Evolutionary conservation across 30 jellyfish, hydroid and myxozoan species (phyloP).

Genomic region (Calvadosia cruxmelitensis): DNA sequence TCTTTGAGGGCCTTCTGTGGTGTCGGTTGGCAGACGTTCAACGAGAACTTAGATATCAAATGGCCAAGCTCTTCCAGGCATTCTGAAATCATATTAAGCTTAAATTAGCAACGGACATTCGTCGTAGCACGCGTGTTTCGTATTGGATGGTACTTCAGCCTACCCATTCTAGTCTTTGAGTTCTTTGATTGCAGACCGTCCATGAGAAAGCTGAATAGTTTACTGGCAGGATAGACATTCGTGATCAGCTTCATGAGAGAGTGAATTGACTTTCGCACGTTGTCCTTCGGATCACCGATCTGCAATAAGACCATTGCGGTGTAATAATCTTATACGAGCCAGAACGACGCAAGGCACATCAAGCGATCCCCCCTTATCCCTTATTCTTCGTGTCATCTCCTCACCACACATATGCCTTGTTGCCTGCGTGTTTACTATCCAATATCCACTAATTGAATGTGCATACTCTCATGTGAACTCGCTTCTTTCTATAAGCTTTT

Average conservation of each 20-base stretch:
- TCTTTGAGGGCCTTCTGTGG: conserved; percentile 72
- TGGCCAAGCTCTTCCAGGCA: conserved; percentile 77
- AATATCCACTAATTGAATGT: too few relatives aligned
- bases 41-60: conserved; percentile 51
- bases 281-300: conserved; percentile 94
- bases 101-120: too few relatives aligned
- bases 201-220: conserved; percentile 54
- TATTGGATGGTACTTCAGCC: conserved; percentile 1
- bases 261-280: conserved; percentile 80
- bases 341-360: too few relatives aligned
- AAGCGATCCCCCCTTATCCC: too few relatives aligned
- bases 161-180: conserved; percentile 89
- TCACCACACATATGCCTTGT: too few relatives aligned
- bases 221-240: conserved; percentile 66
- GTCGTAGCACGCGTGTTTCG: neutral
- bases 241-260: conserved; percentile 40
- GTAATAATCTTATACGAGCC: too few relatives aligned
- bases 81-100: conserved; percentile 36
- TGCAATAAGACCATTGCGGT: too few relatives aligned
- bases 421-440: too few relatives aligned
- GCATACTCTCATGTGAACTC: too few relatives aligned
- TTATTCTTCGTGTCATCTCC: too few relatives aligned
- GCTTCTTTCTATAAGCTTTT: too few relatives aligned
- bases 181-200: conserved; percentile 72
- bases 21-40: conserved; percentile 84